These are phyloP conservation scores for Pterobdella sp. DNA, from an alignment of 2,888 invertebrate species.

Conservation along the genomic window DNA sequence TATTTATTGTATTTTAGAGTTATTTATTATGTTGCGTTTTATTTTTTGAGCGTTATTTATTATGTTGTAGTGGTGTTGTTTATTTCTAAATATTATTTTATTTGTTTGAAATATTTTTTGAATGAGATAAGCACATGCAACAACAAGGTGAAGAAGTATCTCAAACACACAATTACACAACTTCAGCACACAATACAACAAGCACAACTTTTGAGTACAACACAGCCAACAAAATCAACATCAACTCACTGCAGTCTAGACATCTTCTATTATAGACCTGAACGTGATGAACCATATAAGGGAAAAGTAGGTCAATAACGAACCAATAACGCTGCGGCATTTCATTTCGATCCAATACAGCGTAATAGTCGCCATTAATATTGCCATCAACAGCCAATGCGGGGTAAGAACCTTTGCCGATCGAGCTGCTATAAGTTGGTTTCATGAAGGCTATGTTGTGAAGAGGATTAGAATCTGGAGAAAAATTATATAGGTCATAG, in stretches of 20 bases:
- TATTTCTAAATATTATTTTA: too few relatives aligned
- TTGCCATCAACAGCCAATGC: not conserved
- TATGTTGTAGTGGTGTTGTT: not conserved
- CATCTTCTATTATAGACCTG: not conserved
- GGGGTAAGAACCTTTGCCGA: not conserved
- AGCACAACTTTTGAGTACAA: too few relatives aligned
- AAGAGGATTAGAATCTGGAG: too few relatives aligned
- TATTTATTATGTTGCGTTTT: not conserved
- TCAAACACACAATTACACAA: too few relatives aligned
- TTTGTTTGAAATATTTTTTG: too few relatives aligned
- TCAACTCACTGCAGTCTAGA: constrained; percentile 1
- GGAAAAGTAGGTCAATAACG: not conserved
- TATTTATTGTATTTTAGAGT: not conserved
- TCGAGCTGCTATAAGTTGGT: not conserved
- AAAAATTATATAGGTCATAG: too few relatives aligned
- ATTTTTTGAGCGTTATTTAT: not conserved
- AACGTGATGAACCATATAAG: not conserved
- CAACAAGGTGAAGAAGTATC: too few relatives aligned
- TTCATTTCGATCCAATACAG: not conserved
- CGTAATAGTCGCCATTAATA: constrained; percentile 1
- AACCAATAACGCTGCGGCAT: not conserved
- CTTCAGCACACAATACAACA: too few relatives aligned
- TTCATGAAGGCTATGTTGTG: not conserved
- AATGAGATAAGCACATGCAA: too few relatives aligned
- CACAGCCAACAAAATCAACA: too few relatives aligned